phyloP scores from a whole-genome alignment of 2,888 invertebrate genomes.

The Lissonota sp. region DNA sequence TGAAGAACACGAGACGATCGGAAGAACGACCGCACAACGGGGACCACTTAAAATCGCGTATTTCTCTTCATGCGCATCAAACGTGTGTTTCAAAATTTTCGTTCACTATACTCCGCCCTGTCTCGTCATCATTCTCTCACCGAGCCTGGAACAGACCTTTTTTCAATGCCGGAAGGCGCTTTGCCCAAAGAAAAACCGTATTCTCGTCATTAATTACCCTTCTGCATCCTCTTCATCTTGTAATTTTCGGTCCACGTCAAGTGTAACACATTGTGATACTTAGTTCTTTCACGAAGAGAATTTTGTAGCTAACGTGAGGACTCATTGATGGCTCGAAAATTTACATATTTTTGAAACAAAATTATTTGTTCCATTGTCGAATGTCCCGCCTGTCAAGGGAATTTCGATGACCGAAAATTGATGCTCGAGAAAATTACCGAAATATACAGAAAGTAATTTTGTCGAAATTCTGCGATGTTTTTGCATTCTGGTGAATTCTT shows the following conservation, averaged over 20 bases:
- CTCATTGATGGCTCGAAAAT: conserved; percentile 4
- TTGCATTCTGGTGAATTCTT: no score
- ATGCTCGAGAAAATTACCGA: no score
- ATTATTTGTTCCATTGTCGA: no score
- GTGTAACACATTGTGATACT: conserved; percentile 37
- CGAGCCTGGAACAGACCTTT: conserved; percentile 6
- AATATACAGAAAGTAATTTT: no score
- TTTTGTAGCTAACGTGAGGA: background rate
- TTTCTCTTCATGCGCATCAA: background rate
- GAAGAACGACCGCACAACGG: conserved; percentile 30
- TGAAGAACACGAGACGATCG: conserved; percentile 24
- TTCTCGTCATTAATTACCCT: conserved; percentile 22
- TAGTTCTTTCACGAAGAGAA: background rate
- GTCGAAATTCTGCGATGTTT: no score
- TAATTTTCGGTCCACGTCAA: conserved; percentile 3
- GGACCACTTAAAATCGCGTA: background rate
- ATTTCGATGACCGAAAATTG: no score
- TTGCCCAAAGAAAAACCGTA: conserved; percentile 27
- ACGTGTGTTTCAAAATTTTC: background rate
- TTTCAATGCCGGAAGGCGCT: conserved; percentile 17
- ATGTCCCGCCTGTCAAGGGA: no score
- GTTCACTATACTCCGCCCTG: conserved; percentile 4
- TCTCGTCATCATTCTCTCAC: conserved; percentile 24
- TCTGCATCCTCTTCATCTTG: conserved; percentile 1
- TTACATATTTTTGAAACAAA: no score